These are phyloP conservation scores for Sitophilus oryzae DNA, from an alignment of 1,140 invertebrate genomes.

Conservation along the genomic window DNA sequence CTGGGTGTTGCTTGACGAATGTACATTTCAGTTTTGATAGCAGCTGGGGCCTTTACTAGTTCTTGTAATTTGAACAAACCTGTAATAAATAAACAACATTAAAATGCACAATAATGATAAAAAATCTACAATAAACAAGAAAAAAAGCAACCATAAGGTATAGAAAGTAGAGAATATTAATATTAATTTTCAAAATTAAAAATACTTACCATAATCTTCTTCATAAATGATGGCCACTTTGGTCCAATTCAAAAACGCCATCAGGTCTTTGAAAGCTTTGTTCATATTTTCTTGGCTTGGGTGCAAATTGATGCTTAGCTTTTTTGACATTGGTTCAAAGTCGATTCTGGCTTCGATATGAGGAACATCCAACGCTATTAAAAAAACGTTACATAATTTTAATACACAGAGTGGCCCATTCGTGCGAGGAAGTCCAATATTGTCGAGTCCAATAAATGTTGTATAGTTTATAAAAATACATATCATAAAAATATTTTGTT, in stretches of 20 bases:
- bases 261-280: constrained; percentile 78
- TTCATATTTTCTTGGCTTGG: constrained; percentile 79
- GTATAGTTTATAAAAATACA: too few relatives aligned
- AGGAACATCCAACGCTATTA: constrained; percentile 74
- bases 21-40: constrained; percentile 71
- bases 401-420: too few relatives aligned
- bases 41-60: constrained; percentile 62
- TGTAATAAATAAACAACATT: constrained; percentile 45
- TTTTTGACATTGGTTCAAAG: constrained; percentile 59
- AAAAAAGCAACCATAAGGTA: too few relatives aligned
- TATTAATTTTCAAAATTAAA: background rate
- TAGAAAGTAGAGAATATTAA: too few relatives aligned
- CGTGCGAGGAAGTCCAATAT: too few relatives aligned
- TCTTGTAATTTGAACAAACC: constrained; percentile 84
- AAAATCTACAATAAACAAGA: too few relatives aligned
- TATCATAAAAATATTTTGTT: too few relatives aligned
- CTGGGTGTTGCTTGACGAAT: constrained; percentile 68
- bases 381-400: too few relatives aligned
- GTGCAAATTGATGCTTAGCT: constrained; percentile 86
- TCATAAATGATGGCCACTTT: constrained; percentile 91
- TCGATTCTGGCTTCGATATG: constrained; percentile 78
- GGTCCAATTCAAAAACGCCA: constrained; percentile 87
- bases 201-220: constrained; percentile 68
- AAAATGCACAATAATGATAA: background rate
- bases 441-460: too few relatives aligned